Percentiles rank a stretch among this genome's conserved stretches.
Evolutionary conservation across 2,113 vertebrate genomes (phyloP).

Genomic region (Gasterosteus aculeatus): DNA sequence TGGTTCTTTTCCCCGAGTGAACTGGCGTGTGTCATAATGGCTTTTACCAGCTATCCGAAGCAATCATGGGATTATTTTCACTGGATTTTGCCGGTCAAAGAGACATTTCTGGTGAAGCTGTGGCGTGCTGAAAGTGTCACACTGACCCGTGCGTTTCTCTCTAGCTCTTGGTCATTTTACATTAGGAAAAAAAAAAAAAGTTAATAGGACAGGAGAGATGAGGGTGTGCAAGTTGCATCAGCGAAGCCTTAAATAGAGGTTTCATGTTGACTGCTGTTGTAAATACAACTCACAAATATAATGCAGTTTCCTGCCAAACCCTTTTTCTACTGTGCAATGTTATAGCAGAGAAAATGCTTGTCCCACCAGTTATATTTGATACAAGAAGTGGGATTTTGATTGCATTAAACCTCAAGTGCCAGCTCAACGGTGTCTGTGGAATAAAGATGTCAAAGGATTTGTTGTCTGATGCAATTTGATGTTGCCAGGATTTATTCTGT

Average conservation of each 20-base stretch:
- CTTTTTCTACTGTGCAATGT: slow-evolving; percentile 55
- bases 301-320: slow-evolving; percentile 30
- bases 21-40: slow-evolving; percentile 18
- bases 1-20: slow-evolving; percentile 4
- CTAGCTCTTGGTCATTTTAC: slow-evolving; percentile 19
- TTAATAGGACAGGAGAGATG: neutral
- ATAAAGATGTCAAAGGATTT: slow-evolving; percentile 68
- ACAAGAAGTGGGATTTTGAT: slow-evolving; percentile 41
- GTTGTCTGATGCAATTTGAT: neutral
- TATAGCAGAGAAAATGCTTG: slow-evolving; percentile 61
- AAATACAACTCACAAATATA: slow-evolving; percentile 28
- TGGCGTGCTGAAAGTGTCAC: slow-evolving; percentile 9
- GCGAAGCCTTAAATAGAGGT: slow-evolving; percentile 13
- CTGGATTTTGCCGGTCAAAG: slow-evolving; percentile 31
- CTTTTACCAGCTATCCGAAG: slow-evolving; percentile 14
- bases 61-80: slow-evolving; percentile 4
- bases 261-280: slow-evolving; percentile 37
- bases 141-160: slow-evolving; percentile 55
- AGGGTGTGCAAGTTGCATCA: slow-evolving; percentile 13
- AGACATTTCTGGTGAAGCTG: slow-evolving; percentile 32
- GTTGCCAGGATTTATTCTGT: neutral
- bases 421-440: slow-evolving; percentile 31
- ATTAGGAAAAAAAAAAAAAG: slow-evolving; percentile 17
- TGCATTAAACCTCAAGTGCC: slow-evolving; percentile 35
- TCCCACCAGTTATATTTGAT: slow-evolving; percentile 57